Percentiles rank a stretch among this genome's conserved stretches.
Evolutionary conservation across 37 sponge, comb jelly and placozoan species (phyloP).

Genomic region (Oopsacas minuta): DNA sequence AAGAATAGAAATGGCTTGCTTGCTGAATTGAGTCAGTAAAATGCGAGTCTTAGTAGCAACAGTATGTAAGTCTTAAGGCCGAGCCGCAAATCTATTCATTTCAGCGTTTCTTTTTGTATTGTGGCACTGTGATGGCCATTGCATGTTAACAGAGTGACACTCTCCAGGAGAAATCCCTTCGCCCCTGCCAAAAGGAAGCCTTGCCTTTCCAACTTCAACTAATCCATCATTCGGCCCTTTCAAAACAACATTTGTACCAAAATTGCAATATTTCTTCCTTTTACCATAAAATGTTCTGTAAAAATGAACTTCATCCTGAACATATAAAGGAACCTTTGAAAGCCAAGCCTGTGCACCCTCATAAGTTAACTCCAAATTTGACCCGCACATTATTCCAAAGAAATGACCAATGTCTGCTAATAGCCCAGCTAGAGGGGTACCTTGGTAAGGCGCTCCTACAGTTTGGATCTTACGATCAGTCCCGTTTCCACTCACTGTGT

Average conservation of each 20-base stretch:
- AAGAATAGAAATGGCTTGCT: not conserved
- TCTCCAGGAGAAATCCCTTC: slow-evolving; percentile 13
- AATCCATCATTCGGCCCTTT: slow-evolving; percentile 36
- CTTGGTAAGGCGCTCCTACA: slow-evolving; percentile 34
- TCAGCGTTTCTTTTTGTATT: slow-evolving; percentile 22
- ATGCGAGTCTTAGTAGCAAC: too few species aligned
- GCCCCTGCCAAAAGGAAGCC: slow-evolving; percentile 17
- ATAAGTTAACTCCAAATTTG: slow-evolving; percentile 30
- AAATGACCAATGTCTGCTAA: slow-evolving; percentile 36
- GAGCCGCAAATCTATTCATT: slow-evolving; percentile 1
- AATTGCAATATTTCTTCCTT: slow-evolving; percentile 15
- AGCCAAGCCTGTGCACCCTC: slow-evolving; percentile 30
- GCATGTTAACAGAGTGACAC: slow-evolving; percentile 39
- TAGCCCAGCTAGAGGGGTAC: slow-evolving; percentile 29
- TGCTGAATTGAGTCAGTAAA: too few species aligned
- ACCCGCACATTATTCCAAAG: slow-evolving; percentile 34
- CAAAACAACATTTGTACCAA: slow-evolving; percentile 18
- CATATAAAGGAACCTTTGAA: slow-evolving; percentile 20
- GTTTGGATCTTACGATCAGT: slow-evolving; percentile 27
- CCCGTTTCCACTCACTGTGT: slow-evolving; percentile 18
- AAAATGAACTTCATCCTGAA: slow-evolving; percentile 27
- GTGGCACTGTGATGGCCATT: slow-evolving; percentile 29
- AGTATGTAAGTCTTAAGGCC: not conserved
- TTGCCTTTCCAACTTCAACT: slow-evolving; percentile 26
- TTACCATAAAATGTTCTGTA: slow-evolving; percentile 25